Evolutionary conservation across 2,113 vertebrate species (phyloP), one percentile per base, ranked within the genome.

Genomic region (Dipodomys merriami): DNA sequence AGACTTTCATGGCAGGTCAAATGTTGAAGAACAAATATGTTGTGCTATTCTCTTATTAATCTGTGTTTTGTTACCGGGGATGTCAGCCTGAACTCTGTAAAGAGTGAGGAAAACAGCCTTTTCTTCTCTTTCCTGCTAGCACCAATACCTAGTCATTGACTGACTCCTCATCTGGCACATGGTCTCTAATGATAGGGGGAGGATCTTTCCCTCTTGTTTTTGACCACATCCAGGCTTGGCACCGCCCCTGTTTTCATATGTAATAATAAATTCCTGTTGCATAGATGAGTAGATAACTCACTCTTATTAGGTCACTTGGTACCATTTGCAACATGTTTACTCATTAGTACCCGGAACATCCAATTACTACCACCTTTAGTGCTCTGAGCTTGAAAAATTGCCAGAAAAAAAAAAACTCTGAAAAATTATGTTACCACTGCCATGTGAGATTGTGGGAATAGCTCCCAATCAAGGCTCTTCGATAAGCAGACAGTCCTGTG

Each of bases 301-400:
- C 25, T 30, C 22, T 0, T 30, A 84, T 83, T 30, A 88, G 57
- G 83, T 30, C 53, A 23, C 53, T 19, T 72, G 82, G 49, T 89
- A 96, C 49, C 78, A 33, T 81, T 35, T 81, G 91, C 68, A 81
- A 30, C 30, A 8, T 74, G 76, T 94, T 96, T 92, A 94, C 78
- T 94, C 83, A 89, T 93, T 78, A 84, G 81, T 33, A 77, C 85
- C 78, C 93, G 82, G 82, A 89, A 91, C 80, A 91, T 39, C 83
- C 92, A 93, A 69, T 92, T 78, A 95, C 53, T 53, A 79, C 76
- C 76, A 77, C 88, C 69, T 30, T 53, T 62, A 57, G 69, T 73
- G 60, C 35, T 44, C 64, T 46, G 64, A 89, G 68, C 57, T 27
- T 20, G 77, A 92, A 86, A 91, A 94, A 95, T 64, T 90, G 73